Percentiles rank a stretch among this genome's conserved stretches.
These are phyloP conservation scores for Gisinianus flammeolus DNA, from an alignment of 2,888 invertebrate genomes.

Conservation along the genomic window DNA sequence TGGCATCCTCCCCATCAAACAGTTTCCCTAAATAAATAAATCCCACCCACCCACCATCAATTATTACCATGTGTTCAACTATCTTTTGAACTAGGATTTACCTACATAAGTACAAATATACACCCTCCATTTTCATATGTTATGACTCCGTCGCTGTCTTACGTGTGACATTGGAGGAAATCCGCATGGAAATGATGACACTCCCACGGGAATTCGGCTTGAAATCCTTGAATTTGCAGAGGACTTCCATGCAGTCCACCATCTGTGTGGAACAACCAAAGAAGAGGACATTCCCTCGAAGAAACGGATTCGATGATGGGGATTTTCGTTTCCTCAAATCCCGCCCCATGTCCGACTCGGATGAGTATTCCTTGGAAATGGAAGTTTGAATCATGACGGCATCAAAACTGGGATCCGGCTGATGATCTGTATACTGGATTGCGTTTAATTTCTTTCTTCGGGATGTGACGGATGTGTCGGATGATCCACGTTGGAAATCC, in stretches of 20 bases:
- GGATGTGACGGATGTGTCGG: neutral
- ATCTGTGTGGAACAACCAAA: conserved; percentile 19
- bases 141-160: neutral
- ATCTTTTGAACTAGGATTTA: no score
- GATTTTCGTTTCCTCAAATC: neutral
- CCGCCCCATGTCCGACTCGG: neutral
- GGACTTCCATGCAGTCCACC: conserved; percentile 32
- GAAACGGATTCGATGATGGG: neutral
- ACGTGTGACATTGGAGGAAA: conserved; percentile 25
- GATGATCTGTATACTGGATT: neutral
- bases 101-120: no score
- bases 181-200: conserved; percentile 12
- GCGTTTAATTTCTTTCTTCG: neutral
- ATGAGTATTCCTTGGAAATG: neutral
- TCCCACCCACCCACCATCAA: no score
- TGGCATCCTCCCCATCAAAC: conserved; percentile 11
- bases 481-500: neutral
- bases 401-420: conserved; percentile 25
- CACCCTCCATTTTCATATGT: no score
- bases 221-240: conserved; percentile 25
- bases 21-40: conserved; percentile 19
- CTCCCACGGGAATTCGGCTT: conserved; percentile 30
- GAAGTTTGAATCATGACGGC: conserved; percentile 20
- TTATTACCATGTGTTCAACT: no score
- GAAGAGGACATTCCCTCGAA: conserved; percentile 1